phyloP scores from a whole-genome alignment of 35 echinoderm and acorn worm genomes.

The Diadema setosum region DNA sequence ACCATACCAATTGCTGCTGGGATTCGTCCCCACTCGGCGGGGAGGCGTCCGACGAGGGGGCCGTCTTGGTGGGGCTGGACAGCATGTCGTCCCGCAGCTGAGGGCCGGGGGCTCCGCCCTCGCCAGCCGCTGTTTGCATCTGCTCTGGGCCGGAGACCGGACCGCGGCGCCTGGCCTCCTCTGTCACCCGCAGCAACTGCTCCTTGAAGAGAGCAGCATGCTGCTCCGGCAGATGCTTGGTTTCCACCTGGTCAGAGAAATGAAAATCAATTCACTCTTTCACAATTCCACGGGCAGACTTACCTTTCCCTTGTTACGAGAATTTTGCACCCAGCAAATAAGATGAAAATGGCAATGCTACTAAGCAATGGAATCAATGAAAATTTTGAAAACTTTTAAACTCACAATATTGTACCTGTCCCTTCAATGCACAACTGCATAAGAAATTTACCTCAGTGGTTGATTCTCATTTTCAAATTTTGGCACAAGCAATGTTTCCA shows the following conservation, averaged over 20 bases:
- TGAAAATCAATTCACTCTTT: neutral
- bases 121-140: neutral
- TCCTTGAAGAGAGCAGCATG: conserved; percentile 47
- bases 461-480: too few species aligned
- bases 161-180: conserved; percentile 37
- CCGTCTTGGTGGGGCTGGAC: neutral
- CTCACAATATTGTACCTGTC: too few species aligned
- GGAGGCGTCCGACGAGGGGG: neutral
- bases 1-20: conserved; percentile 27
- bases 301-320: too few species aligned
- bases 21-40: conserved; percentile 8
- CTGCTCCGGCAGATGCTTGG: conserved; percentile 23
- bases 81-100: neutral
- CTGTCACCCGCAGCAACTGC: conserved; percentile 56
- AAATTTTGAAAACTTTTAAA: too few species aligned
- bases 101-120: neutral
- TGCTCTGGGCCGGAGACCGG: neutral
- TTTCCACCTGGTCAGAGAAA: conserved; percentile 18
- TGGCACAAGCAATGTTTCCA: too few species aligned
- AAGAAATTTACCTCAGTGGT: too few species aligned
- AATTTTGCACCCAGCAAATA: too few species aligned
- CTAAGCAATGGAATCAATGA: too few species aligned
- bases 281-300: too few species aligned
- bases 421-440: too few species aligned
- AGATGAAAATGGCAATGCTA: too few species aligned